Conservation (phyloP, 2,888 invertebrate species). For the Opisthograptis luteolata region DNA sequence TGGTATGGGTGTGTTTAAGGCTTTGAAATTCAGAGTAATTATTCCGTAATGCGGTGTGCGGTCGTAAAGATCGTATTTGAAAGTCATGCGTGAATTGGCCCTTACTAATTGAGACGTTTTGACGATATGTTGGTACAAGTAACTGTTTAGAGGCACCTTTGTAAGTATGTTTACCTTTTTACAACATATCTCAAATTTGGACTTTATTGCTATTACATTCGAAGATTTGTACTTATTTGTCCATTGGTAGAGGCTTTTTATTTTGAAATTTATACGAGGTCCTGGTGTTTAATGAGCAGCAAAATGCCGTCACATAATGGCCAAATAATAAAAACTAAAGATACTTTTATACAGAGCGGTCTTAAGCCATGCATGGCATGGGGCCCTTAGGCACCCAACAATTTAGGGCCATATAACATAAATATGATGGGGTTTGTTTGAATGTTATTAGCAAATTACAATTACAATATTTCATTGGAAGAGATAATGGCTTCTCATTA, state of each 20-base stretch:
- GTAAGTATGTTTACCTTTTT: slow-evolving; percentile 12
- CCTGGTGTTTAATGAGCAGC: too few relatives aligned
- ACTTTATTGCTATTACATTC: slow-evolving; percentile 9
- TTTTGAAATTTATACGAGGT: too few relatives aligned
- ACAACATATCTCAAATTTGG: slow-evolving; percentile 1
- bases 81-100: slow-evolving; percentile 43
- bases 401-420: too few relatives aligned
- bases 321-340: too few relatives aligned
- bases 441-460: too few relatives aligned
- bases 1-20: slow-evolving; percentile 12
- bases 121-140: slow-evolving; percentile 33
- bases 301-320: too few relatives aligned
- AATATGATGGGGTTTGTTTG: too few relatives aligned
- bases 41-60: slow-evolving; percentile 42
- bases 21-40: slow-evolving; percentile 40
- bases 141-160: slow-evolving; percentile 23
- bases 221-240: slow-evolving; percentile 15
- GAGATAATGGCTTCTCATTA: too few relatives aligned
- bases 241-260: not conserved
- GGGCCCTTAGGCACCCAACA: too few relatives aligned
- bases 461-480: too few relatives aligned
- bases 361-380: too few relatives aligned
- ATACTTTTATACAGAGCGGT: too few relatives aligned
- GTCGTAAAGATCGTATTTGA: slow-evolving; percentile 57
- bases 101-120: slow-evolving; percentile 62